These are phyloP conservation scores for Drosophila longiperda DNA, from an alignment of 2,888 invertebrate species.

Conservation along the genomic window DNA sequence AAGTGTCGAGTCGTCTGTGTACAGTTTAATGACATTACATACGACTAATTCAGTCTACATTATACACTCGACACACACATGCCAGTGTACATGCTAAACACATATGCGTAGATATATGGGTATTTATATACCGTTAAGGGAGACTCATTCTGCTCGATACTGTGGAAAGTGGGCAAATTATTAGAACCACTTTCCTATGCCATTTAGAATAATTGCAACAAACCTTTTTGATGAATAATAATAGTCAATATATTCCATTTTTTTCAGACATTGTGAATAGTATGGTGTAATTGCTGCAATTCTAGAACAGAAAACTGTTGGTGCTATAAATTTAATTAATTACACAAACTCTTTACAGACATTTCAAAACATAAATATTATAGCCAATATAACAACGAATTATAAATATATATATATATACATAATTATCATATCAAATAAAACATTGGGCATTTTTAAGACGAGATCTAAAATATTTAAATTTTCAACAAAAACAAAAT, in stretches of 20 bases:
- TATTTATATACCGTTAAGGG: conserved; percentile 1
- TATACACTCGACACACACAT: neutral
- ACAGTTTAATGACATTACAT: conserved; percentile 25
- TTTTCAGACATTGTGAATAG: neutral
- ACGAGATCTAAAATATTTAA: neutral
- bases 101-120: neutral
- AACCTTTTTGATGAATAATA: neutral
- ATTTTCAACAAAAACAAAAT: neutral
- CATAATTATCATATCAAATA: neutral
- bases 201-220: neutral
- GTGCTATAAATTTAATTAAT: neutral
- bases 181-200: neutral
- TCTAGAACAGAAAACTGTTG: neutral
- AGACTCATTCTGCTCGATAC: neutral
- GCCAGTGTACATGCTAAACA: neutral
- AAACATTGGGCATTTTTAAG: neutral
- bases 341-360: neutral
- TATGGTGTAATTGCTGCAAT: neutral
- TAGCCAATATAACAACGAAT: neutral
- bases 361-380: neutral
- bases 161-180: neutral
- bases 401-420: neutral
- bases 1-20: conserved; percentile 1
- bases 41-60: conserved; percentile 17
- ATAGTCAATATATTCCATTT: neutral